Base-by-base conservation (phyloP, 1,140 invertebrate genomes). In the Drosophila takahashii region DNA sequence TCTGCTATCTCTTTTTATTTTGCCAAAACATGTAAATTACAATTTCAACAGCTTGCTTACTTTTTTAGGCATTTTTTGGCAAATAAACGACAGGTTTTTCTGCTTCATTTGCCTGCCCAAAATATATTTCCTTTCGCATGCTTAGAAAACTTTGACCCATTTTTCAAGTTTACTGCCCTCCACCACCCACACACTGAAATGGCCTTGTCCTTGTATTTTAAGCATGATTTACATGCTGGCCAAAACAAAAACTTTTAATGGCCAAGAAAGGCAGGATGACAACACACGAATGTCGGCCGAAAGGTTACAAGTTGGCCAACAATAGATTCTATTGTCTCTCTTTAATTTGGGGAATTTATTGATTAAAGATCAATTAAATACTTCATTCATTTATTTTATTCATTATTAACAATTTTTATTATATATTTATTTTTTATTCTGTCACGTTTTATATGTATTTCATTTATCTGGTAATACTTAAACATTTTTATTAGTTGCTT, bases 71-170 rank as follows among this genome's bases (percentile, higher is more conserved):
- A 13, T 11, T n/a, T 16, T 44, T 53, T 26, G 15, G 0, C 7
- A 42, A 16, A 42, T 42, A 27, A 8, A 47, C 7, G 7, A 26
- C 41, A 4, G 13, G 26, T 16, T 15, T 48, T 58, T n/a, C 7
- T 29, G 29, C 50, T 56, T 61, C 29, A 57, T 59, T 59, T 37
- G 8, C 10, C n/a, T 36, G 16, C 15, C n/a, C 9, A 0, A 18
- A 60, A 34, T 13, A 16, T 42, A 42, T 41, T 58, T 29, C 16
- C 8, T n/a, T 18, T 29, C 26, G 50, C n/a, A 51, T 29, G 26
- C 26, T 5, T 37, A 41, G 13, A 13, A 36, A 70, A 70, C 66
- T 70, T 70, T 47, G 62, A 70, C 32, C 66, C 66, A 70, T 70
- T 70, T 69, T 45, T 70, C 66, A 70, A 67, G 62, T 69, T 54